phyloP scores from a whole-genome alignment of 2,113 vertebrate genomes.

The Copsychus sechellarum region DNA sequence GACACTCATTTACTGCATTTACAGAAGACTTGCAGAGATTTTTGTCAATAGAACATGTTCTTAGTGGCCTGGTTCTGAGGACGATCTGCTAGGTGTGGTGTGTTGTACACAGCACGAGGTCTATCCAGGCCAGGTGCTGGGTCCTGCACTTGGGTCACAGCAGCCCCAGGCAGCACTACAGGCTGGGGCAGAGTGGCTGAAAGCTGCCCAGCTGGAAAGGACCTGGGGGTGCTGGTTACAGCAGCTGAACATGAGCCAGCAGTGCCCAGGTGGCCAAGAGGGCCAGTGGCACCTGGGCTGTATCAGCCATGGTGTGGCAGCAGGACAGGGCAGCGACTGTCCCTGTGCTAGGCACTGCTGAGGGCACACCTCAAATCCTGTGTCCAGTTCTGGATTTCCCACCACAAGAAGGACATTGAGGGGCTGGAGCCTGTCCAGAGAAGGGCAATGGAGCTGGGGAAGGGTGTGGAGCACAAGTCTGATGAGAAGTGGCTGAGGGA shows the following conservation, averaged over 20 bases:
- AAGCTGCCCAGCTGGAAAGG: not conserved
- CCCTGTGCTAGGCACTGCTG: not conserved
- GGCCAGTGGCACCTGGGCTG: not conserved
- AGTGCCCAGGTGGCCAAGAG: not conserved
- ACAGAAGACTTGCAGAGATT: not conserved
- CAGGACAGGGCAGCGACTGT: not conserved
- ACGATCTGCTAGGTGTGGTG: not conserved
- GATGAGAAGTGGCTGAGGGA: not conserved
- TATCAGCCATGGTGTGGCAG: not conserved
- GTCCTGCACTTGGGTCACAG: not conserved
- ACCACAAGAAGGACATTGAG: fast-evolving
- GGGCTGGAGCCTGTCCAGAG: fast-evolving
- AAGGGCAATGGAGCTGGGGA: not conserved
- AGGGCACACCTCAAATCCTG: fast-evolving
- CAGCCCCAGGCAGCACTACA: not conserved
- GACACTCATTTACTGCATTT: not conserved
- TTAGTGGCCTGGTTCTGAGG: not conserved
- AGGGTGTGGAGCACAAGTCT: not conserved
- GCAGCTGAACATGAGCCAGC: fast-evolving
- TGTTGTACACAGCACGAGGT: fast-evolving
- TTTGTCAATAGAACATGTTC: not conserved
- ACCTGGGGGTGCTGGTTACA: fast-evolving
- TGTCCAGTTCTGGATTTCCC: fast-evolving
- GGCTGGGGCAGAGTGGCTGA: not conserved
- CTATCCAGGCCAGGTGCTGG: not conserved